Evolutionary conservation across 2,888 invertebrate genomes (phyloP).

Genomic region (Lasioglossum leucozonium): DNA sequence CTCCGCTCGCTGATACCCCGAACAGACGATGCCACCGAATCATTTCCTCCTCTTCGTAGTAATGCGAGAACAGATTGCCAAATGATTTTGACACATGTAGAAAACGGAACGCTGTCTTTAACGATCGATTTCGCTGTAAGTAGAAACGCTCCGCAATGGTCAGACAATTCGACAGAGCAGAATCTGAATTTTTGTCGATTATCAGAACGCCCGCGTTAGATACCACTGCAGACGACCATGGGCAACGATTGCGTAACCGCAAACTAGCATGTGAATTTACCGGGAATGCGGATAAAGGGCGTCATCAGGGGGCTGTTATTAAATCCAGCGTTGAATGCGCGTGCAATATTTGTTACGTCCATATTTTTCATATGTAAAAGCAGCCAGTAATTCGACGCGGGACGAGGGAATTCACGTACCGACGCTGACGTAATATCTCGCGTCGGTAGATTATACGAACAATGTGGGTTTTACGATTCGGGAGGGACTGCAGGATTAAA

Average conservation of each 20-base stretch:
- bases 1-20: not conserved
- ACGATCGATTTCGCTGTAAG: not conserved
- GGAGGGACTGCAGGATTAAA: constrained; percentile 58
- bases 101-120: not conserved
- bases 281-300: not conserved
- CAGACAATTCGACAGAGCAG: not conserved
- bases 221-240: not conserved
- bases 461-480: constrained; percentile 58
- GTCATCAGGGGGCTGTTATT: not conserved
- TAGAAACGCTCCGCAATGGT: not conserved
- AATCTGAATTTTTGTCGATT: not conserved
- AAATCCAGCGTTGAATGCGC: not conserved
- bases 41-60: too few species aligned
- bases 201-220: not conserved
- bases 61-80: too few species aligned
- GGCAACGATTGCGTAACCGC: not conserved
- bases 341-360: constrained; percentile 2
- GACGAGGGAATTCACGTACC: constrained; percentile 29
- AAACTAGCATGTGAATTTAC: not conserved
- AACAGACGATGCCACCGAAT: not conserved
- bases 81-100: not conserved
- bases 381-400: constrained; percentile 37
- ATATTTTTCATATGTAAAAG: constrained; percentile 14
- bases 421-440: constrained; percentile 52
- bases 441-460: constrained; percentile 60